phyloP scores from a whole-genome alignment of 2,113 vertebrate genomes.

The Melospiza georgiana region DNA sequence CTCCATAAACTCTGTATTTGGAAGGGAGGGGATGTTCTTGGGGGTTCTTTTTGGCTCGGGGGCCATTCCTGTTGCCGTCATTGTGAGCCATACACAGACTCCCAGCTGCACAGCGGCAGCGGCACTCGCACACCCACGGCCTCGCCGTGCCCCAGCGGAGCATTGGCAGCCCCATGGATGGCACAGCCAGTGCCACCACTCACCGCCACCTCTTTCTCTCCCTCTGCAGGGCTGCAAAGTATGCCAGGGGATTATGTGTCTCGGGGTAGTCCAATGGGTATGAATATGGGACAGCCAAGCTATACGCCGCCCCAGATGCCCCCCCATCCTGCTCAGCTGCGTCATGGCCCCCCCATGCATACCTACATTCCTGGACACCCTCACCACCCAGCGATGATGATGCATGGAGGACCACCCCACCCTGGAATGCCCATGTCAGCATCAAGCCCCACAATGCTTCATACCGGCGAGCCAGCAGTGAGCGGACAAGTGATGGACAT shows the following conservation, averaged over 20 bases:
- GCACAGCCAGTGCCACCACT: background rate
- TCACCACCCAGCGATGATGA: conserved; percentile 87
- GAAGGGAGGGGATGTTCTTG: background rate
- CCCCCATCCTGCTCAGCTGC: conserved; percentile 85
- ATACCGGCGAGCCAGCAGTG: conserved; percentile 82
- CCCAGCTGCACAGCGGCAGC: accelerated
- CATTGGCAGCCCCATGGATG: accelerated
- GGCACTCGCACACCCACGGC: accelerated
- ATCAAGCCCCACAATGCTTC: conserved; percentile 85
- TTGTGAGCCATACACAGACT: accelerated
- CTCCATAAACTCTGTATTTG: background rate
- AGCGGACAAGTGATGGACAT: conserved; percentile 90
- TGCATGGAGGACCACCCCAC: conserved; percentile 88
- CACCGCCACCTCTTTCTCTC: conserved; percentile 52
- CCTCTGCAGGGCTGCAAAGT: conserved; percentile 87
- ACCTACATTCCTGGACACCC: conserved; percentile 90
- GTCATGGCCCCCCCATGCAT: conserved; percentile 87
- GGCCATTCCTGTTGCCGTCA: accelerated
- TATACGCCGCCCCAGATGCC: conserved; percentile 84
- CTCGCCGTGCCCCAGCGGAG: accelerated
- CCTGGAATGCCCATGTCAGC: conserved; percentile 90
- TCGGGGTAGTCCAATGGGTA: conserved; percentile 89
- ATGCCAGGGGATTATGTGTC: conserved; percentile 91
- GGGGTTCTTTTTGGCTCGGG: background rate
- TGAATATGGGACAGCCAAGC: conserved; percentile 85